A percentile compares a stretch with the other conserved stretches of the same genome.
Conservation (phyloP, 2,113 vertebrate genomes). For the Bubo blakistoni region DNA sequence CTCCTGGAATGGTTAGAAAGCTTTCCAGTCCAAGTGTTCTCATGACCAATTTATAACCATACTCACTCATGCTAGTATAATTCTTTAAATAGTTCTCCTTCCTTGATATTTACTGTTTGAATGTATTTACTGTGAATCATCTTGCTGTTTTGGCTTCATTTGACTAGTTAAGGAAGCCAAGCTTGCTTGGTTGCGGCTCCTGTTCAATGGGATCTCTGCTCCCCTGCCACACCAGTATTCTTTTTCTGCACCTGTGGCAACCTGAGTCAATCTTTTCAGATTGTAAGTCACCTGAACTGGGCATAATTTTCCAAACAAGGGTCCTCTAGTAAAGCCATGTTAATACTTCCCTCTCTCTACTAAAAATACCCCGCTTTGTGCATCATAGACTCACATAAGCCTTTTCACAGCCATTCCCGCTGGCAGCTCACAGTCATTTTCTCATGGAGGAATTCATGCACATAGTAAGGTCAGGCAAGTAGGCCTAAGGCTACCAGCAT, state of each 20-base stretch:
- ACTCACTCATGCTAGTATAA: background rate
- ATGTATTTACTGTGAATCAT: background rate
- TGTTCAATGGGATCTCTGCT: background rate
- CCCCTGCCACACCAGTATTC: background rate
- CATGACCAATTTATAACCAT: background rate
- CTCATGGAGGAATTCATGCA: background rate
- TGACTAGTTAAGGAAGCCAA: background rate
- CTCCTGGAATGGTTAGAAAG: background rate
- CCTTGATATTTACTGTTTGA: background rate
- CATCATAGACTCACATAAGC: background rate
- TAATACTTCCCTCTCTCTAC: conserved; percentile 18
- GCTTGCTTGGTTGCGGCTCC: background rate
- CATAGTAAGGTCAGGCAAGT: background rate
- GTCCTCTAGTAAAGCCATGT: background rate
- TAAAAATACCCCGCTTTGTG: background rate
- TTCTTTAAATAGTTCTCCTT: background rate
- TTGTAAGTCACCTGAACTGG: background rate
- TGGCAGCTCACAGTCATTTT: conserved; percentile 8
- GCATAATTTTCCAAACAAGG: background rate
- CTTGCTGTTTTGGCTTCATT: background rate
- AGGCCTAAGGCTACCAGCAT: background rate
- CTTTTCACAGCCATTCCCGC: background rate
- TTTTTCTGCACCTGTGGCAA: background rate
- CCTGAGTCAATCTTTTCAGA: conserved; percentile 19
- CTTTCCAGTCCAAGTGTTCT: background rate